These are phyloP conservation scores for Rhorus exstirpatorius DNA, from an alignment of 2,888 invertebrate species.

Conservation along the genomic window DNA sequence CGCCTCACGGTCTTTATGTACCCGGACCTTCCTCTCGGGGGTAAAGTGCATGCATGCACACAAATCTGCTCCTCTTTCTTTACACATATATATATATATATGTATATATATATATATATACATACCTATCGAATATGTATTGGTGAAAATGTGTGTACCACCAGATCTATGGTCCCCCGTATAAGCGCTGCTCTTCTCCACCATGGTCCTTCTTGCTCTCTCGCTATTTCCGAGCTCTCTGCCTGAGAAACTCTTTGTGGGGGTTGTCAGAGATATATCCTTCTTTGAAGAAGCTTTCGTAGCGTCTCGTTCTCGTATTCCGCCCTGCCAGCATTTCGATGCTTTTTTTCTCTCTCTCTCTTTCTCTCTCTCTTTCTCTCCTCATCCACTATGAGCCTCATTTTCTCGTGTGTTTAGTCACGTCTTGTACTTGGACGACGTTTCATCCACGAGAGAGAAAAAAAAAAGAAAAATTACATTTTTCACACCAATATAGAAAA, in stretches of 20 bases:
- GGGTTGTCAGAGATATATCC: slow-evolving; percentile 74
- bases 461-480: not conserved
- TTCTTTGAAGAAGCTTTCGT: slow-evolving; percentile 73
- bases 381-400: slow-evolving; percentile 43
- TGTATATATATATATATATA: not conserved
- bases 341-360: slow-evolving; percentile 39
- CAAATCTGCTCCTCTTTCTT: slow-evolving; percentile 25
- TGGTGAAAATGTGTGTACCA: slow-evolving; percentile 30
- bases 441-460: slow-evolving; percentile 1
- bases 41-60: slow-evolving; percentile 59
- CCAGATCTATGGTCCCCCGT: slow-evolving; percentile 67
- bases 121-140: slow-evolving; percentile 15
- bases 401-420: slow-evolving; percentile 61
- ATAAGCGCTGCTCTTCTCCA: slow-evolving; percentile 24
- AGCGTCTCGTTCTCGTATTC: slow-evolving; percentile 69
- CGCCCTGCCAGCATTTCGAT: slow-evolving; percentile 71
- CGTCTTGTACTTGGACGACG: slow-evolving; percentile 52
- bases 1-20: slow-evolving; percentile 39
- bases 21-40: slow-evolving; percentile 58
- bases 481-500: not conserved
- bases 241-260: slow-evolving; percentile 73
- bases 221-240: slow-evolving; percentile 71
- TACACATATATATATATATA: not conserved
- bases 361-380: slow-evolving; percentile 17
- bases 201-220: slow-evolving; percentile 36